These are phyloP conservation scores for Callithrix jacchus DNA, from an alignment of 2,113 vertebrate species.

Conservation along the genomic window DNA sequence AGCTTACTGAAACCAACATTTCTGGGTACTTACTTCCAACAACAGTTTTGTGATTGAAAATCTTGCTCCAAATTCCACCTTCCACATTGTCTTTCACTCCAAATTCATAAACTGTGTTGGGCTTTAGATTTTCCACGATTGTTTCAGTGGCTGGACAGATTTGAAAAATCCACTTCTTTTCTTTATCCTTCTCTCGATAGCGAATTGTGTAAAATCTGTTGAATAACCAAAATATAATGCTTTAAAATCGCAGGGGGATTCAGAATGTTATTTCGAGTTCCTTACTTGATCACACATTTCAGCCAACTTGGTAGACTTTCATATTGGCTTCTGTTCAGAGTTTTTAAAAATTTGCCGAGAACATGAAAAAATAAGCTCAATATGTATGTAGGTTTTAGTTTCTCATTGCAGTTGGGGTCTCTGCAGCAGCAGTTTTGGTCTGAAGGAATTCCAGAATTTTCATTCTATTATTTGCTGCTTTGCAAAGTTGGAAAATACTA, in stretches of 20 bases:
- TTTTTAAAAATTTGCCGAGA: not conserved
- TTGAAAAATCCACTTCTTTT: slow-evolving; percentile 95
- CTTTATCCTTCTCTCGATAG: slow-evolving; percentile 93
- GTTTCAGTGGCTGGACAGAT: slow-evolving; percentile 94
- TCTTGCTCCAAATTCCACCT: slow-evolving; percentile 92
- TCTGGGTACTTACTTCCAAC: slow-evolving; percentile 85
- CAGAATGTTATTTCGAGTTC: not conserved
- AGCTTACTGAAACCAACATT: not conserved
- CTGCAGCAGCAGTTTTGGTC: not conserved
- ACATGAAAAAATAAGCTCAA: not conserved
- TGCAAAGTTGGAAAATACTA: not conserved
- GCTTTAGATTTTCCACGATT: slow-evolving; percentile 94
- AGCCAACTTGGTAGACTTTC: not conserved
- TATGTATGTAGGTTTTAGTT: not conserved
- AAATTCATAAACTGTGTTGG: slow-evolving; percentile 94
- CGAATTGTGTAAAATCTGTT: slow-evolving; percentile 95
- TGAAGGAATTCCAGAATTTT: not conserved
- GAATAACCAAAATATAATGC: not conserved
- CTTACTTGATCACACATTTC: not conserved
- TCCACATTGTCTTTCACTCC: slow-evolving; percentile 91
- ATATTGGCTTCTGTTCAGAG: not conserved
- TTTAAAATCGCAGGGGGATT: slow-evolving; percentile 24
- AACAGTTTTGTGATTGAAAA: slow-evolving; percentile 89
- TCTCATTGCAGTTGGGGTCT: not conserved
- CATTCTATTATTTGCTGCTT: not conserved